Evolutionary conservation across 2,113 vertebrate genomes (phyloP).

Genomic region (Alethe castanea): DNA sequence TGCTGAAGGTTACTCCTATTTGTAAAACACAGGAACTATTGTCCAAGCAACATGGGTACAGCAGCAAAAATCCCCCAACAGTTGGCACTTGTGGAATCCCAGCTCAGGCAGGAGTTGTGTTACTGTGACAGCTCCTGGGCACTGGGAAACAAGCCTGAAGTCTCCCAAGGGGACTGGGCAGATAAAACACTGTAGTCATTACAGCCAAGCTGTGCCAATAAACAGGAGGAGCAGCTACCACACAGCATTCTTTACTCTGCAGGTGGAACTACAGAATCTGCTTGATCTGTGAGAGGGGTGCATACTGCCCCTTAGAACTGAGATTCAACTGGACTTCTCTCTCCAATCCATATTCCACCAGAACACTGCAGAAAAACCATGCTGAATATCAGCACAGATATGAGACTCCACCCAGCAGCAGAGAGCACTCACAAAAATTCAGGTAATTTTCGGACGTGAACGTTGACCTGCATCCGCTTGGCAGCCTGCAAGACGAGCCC

Average conservation of each 20-base stretch:
- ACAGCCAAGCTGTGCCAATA: not conserved
- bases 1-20: not conserved
- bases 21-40: slow-evolving; percentile 12
- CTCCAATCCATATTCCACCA: not conserved
- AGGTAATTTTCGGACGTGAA: slow-evolving; percentile 76
- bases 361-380: not conserved
- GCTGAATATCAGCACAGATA: not conserved
- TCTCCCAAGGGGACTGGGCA: not conserved
- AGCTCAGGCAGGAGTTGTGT: not conserved
- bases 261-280: not conserved
- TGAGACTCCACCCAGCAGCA: not conserved
- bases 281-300: not conserved
- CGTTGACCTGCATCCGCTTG: slow-evolving; percentile 90
- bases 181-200: not conserved
- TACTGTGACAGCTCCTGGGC: not conserved
- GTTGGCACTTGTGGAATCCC: not conserved
- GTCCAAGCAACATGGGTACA: not conserved
- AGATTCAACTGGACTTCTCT: not conserved
- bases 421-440: slow-evolving; percentile 80
- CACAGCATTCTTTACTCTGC: not conserved
- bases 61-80: not conserved
- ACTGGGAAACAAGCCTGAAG: not conserved
- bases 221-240: not conserved
- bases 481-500: slow-evolving; percentile 84
- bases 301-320: not conserved